Evolutionary conservation across 64 coral and sea anemone species (phyloP).

Genomic region (Astreopora myriophthalma): DNA sequence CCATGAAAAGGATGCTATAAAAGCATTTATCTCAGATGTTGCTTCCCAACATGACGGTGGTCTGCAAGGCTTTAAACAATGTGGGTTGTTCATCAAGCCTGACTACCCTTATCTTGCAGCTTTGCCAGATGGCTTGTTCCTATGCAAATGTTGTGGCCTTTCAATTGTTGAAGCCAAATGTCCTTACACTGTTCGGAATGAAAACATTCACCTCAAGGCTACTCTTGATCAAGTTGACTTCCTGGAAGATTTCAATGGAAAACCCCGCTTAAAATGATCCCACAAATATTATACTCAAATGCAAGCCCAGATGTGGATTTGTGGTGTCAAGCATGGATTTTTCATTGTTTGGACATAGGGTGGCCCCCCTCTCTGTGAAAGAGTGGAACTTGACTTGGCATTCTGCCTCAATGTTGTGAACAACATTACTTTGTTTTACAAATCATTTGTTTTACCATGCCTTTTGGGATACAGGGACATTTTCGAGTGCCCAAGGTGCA

Average conservation of each 20-base stretch:
- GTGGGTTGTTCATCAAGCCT: slow-evolving; percentile 65
- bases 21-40: slow-evolving; percentile 51
- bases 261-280: neutral
- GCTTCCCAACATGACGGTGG: slow-evolving; percentile 10
- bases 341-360: slow-evolving; percentile 58
- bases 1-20: slow-evolving; percentile 51
- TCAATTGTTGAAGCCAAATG: slow-evolving; percentile 57
- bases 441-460: slow-evolving; percentile 11
- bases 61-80: slow-evolving; percentile 43
- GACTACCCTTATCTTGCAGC: slow-evolving; percentile 51
- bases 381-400: neutral
- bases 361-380: slow-evolving; percentile 25
- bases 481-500: slow-evolving; percentile 42
- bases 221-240: neutral
- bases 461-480: neutral
- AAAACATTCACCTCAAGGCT: slow-evolving; percentile 9
- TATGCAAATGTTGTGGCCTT: slow-evolving; percentile 49
- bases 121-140: slow-evolving; percentile 39
- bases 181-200: slow-evolving; percentile 26
- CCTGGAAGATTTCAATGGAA: slow-evolving; percentile 42
- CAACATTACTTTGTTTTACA: slow-evolving; percentile 60
- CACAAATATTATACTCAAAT: slow-evolving; percentile 69
- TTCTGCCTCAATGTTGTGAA: slow-evolving; percentile 19
- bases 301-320: slow-evolving; percentile 43
- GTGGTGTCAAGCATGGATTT: neutral